Percentiles rank a stretch among this genome's conserved stretches.
Conservation (phyloP, 1,140 invertebrate species). For the Drosophila sproati region DNA sequence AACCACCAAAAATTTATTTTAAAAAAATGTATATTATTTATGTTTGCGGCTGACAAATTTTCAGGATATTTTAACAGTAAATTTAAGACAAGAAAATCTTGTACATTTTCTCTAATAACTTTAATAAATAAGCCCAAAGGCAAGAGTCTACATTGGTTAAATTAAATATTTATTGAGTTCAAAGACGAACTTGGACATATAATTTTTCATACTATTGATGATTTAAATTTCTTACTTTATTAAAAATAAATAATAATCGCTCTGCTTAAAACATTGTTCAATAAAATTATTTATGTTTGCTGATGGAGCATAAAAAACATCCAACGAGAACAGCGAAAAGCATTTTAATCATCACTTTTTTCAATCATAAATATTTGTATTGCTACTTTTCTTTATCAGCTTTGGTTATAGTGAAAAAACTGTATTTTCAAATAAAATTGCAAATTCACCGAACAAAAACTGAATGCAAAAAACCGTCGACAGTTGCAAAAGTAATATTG, state of each 20-base stretch:
- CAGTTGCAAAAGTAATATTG: constrained; percentile 24
- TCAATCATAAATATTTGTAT: not conserved
- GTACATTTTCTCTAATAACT: not conserved
- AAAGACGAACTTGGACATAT: too few species aligned
- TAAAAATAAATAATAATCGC: too few species aligned
- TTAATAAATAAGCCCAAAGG: too few species aligned
- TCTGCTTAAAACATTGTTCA: not conserved
- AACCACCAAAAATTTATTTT: too few species aligned
- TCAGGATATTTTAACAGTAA: constrained; percentile 20
- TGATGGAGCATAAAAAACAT: not conserved
- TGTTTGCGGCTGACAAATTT: constrained; percentile 32
- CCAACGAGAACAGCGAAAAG: constrained; percentile 32
- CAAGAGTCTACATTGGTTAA: too few species aligned
- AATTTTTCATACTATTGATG: too few species aligned
- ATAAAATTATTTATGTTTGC: not conserved
- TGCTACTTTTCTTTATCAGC: constrained; percentile 10
- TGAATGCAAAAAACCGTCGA: constrained; percentile 4
- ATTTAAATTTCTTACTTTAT: too few species aligned
- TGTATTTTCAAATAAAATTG: constrained; percentile 47
- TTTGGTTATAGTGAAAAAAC: constrained; percentile 32
- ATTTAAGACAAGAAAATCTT: constrained; percentile 1
- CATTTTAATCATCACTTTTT: constrained; percentile 16
- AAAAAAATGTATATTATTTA: too few species aligned
- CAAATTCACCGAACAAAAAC: constrained; percentile 28
- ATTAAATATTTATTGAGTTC: too few species aligned